A percentile compares a stretch with the other conserved stretches of the same genome.
These are phyloP conservation scores for Rhaphigaster nebulosa DNA, from an alignment of 2,888 invertebrate genomes.

Conservation along the genomic window DNA sequence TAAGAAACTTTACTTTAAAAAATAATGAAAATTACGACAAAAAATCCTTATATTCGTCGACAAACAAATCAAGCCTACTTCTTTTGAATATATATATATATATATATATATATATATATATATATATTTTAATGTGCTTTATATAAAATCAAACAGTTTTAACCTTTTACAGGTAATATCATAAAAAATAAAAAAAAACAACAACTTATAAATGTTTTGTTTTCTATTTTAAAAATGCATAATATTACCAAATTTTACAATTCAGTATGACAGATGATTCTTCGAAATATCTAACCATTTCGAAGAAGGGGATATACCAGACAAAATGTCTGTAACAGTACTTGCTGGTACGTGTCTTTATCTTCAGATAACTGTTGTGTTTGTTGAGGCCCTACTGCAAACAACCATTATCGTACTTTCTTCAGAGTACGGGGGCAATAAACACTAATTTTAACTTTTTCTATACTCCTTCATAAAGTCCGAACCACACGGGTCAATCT, in stretches of 20 bases:
- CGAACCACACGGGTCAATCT: not conserved
- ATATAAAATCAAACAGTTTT: too few species aligned
- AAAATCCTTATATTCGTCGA: too few species aligned
- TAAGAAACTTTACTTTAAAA: too few species aligned
- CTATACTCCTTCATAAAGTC: not conserved
- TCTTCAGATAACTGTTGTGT: slow-evolving; percentile 11
- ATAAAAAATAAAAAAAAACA: too few species aligned
- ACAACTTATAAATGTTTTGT: too few species aligned
- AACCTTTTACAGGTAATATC: too few species aligned
- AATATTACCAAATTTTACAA: not conserved
- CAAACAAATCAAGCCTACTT: too few species aligned
- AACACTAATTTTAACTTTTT: slow-evolving; percentile 15
- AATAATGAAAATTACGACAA: too few species aligned
- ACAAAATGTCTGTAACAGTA: slow-evolving; percentile 4
- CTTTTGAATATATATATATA: too few species aligned
- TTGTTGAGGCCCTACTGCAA: slow-evolving; percentile 13
- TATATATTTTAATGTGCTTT: too few species aligned
- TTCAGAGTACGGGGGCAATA: not conserved
- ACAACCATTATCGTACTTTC: not conserved
- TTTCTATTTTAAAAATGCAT: too few species aligned
- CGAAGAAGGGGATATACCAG: not conserved
- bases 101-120: too few species aligned
- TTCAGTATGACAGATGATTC: not conserved
- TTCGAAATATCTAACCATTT: not conserved
- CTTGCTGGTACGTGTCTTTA: slow-evolving; percentile 11